Base-by-base conservation (phyloP, 2,888 invertebrate species). In the Leptinotarsa haldemani region DNA sequence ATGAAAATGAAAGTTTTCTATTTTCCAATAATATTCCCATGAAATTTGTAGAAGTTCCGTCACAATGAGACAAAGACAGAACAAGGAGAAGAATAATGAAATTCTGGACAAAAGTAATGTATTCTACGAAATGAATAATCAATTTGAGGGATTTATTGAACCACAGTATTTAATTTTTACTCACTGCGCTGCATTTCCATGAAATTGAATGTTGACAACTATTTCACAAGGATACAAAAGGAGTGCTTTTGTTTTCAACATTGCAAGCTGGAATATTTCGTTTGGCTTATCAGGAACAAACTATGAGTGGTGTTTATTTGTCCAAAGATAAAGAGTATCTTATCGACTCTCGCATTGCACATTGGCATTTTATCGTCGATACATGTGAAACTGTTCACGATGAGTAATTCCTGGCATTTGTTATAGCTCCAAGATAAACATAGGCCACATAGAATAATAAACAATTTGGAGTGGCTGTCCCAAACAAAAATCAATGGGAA, bases 271-370 rank as follows among this genome's bases (percentile, higher is more conserved):
- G 16, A 61, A 61, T 61, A 40, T 40, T 30, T 61, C 61, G n/a
- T 40, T 30, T 25, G 16, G n/a, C 4, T 40, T 40, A 61, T 61
- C 61, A n/a, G 30, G 16, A 25, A 61, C 30, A 61, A 40, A 61
- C 61, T 61, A 61, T 61, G 61, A 61, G 61, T 61, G 61, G 61
- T 61, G 40, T 61, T 40, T 61, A 40, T 61, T 16, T 30, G 61
- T 61, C 30, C 30, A 12, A 1, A 16, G 61, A 61, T 61, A 61
- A 61, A 4, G 61, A 40, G 61, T 61, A 61, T 61, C 61, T 61
- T 61, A 61, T 61, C 61, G 7, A 7, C 5, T n/a, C 18, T 61
- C 9, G n/a, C n/a, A 61, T 30, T 25, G 25, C 61, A 61, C 20
- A 40, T 61, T 61, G 61, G 16, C n/a, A 61, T 61, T 25, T 25